Conservation (phyloP, 2,888 invertebrate genomes). For the Junonia oenone region DNA sequence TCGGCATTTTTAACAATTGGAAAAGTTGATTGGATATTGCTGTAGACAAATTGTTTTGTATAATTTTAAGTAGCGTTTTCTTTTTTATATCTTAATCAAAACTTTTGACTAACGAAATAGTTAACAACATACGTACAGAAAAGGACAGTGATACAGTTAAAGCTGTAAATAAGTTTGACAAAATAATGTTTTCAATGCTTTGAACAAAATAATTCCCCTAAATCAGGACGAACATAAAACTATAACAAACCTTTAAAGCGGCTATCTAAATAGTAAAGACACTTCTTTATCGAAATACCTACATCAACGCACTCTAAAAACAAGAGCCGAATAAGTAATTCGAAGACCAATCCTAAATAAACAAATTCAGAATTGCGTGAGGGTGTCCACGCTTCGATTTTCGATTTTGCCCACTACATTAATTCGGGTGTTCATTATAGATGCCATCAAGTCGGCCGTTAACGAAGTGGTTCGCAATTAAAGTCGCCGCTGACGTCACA, state of each 20-base stretch:
- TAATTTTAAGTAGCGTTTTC: not conserved
- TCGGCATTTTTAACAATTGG: constrained; percentile 50
- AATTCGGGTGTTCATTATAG: constrained; percentile 79
- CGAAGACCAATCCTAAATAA: constrained; percentile 69
- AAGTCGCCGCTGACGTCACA: constrained; percentile 76
- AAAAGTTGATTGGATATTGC: constrained; percentile 54
- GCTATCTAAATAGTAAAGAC: not conserved
- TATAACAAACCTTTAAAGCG: not conserved
- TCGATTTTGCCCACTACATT: constrained; percentile 78
- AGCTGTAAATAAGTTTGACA: no score
- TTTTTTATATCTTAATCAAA: not conserved
- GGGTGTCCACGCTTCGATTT: constrained; percentile 68
- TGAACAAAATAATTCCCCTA: not conserved
- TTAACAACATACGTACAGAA: no score
- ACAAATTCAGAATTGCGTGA: constrained; percentile 54
- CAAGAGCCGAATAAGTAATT: constrained; percentile 44
- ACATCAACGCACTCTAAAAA: constrained; percentile 29
- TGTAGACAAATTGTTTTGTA: constrained; percentile 12
- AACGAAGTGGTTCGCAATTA: constrained; percentile 79
- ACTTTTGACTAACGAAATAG: no score
- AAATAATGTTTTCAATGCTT: not conserved
- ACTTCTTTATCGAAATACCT: constrained; percentile 14
- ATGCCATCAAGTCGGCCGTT: constrained; percentile 76
- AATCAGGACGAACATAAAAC: not conserved
- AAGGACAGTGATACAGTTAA: no score